These are phyloP conservation scores for Aspidiotus destructor DNA, from an alignment of 2,888 invertebrate genomes.

Conservation along the genomic window DNA sequence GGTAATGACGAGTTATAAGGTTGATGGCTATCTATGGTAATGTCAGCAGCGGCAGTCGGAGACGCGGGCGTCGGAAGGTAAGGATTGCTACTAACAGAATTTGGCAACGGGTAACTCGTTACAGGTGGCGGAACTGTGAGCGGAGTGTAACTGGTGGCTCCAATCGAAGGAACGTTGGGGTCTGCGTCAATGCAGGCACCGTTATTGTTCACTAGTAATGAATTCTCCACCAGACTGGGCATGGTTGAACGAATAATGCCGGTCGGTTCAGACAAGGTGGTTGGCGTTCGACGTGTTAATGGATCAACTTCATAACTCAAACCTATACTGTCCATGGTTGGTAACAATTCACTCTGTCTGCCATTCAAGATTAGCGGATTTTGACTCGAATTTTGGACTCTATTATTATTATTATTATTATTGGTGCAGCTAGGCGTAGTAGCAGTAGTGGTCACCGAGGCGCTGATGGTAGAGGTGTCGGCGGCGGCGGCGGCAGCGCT, in stretches of 20 bases:
- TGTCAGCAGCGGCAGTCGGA: conserved; percentile 24
- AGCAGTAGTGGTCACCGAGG: not conserved
- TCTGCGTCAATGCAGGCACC: conserved; percentile 17
- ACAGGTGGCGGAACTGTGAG: conserved; percentile 13
- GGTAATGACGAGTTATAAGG: conserved; percentile 26
- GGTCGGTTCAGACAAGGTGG: conserved; percentile 23
- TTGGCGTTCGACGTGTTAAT: conserved; percentile 20
- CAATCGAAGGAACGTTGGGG: conserved; percentile 12
- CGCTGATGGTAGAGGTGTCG: not conserved
- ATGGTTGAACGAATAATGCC: conserved; percentile 31
- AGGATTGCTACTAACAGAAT: not conserved
- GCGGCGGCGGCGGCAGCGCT: too few relatives aligned
- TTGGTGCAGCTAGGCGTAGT: conserved; percentile 3
- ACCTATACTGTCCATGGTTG: conserved; percentile 24
- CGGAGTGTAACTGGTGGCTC: conserved; percentile 14
- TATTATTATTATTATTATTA: conserved; percentile 14
- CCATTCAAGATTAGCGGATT: not conserved
- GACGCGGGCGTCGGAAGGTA: conserved; percentile 17
- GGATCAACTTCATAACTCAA: conserved; percentile 20
- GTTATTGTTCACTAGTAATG: conserved; percentile 33
- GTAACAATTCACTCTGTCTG: not conserved
- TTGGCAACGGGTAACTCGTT: conserved; percentile 12
- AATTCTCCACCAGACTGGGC: conserved; percentile 30
- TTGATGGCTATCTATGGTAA: conserved; percentile 24
- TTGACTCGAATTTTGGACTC: not conserved